Evolutionary conservation across 2,888 invertebrate genomes (phyloP), one percentile per base, ranked within the genome.

Genomic region (Sycophila texana): DNA sequence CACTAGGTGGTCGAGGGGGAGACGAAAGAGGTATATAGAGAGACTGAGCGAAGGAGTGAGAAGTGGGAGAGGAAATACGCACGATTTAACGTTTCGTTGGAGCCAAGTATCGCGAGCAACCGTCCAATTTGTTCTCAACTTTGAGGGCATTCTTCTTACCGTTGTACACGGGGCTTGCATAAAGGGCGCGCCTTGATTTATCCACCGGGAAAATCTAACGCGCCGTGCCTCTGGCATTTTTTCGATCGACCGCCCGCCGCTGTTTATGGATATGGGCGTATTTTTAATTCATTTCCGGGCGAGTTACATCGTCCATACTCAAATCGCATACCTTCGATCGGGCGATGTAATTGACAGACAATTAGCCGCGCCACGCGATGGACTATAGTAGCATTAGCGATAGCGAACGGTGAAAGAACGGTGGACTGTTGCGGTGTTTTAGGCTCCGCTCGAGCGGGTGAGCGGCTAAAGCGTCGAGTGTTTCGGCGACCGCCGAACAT

Each of bases 71-170:
- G 30, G 30, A 49, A 53, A 53, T 47, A 22, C 51, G 51, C 61
- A 49, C 71, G 53, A 74, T 74, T 74, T 79, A 39, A 70, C 71
- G 68, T 74, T 57, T 66, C 71, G 49, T 57, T 79, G 65, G 55
- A 65, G 20, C 61, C 47, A 58, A 58, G 55, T 18, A 13, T 39
- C 49, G 53, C 51, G 39, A 63, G 63, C 53, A 51, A 53, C 12
- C 66, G 57, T 71, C 30, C 58, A 65, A 72, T 77, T 77, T 71
- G 65, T 77, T 72, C 57, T 22, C 12, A n/a, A 57, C 49, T 65
- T 30, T 53, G 20, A n/a, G 57, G 13, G 47, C 63, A 63, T 55
- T 72, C 12, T 72, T 61, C 71, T 72, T 72, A 22, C 47, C 49
- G n/a, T 20, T 14, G 14, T 39, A 39, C 18, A 16, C 60, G 14